phyloP scores from a whole-genome alignment of 1,140 invertebrate species.

The Drosophila tsacasi region DNA sequence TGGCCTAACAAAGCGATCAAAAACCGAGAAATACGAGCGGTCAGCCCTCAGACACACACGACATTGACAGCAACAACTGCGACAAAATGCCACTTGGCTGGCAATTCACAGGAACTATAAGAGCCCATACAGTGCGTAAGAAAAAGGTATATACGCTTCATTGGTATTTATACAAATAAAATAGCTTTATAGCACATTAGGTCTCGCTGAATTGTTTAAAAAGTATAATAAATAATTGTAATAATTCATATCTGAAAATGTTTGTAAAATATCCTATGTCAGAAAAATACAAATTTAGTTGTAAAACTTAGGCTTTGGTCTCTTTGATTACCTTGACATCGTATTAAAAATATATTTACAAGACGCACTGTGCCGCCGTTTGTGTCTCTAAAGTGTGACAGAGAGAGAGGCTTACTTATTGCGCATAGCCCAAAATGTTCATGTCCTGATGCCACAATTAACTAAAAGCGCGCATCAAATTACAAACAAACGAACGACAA shows the following conservation, averaged over 20 bases:
- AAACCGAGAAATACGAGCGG: conserved; percentile 69
- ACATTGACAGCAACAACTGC: conserved; percentile 55
- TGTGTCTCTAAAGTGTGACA: conserved; percentile 18
- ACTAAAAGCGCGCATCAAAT: conserved; percentile 83
- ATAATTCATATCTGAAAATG: too few species aligned
- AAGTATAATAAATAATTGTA: too few species aligned
- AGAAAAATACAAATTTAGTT: neutral
- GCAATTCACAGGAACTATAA: conserved; percentile 28
- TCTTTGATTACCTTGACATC: neutral
- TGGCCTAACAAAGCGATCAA: conserved; percentile 62
- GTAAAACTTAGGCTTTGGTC: neutral
- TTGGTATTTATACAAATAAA: too few species aligned
- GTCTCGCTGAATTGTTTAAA: too few species aligned
- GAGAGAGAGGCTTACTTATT: conserved; percentile 69
- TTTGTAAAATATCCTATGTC: neutral
- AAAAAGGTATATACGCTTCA: neutral
- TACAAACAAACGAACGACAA: conserved; percentile 72
- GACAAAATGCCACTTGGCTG: conserved; percentile 70
- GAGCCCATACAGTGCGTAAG: conserved; percentile 1
- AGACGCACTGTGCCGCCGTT: conserved; percentile 26
- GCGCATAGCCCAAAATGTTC: conserved; percentile 67
- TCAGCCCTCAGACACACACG: conserved; percentile 6
- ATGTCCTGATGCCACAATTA: conserved; percentile 83
- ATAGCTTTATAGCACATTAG: too few species aligned
- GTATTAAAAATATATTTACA: neutral